Base-by-base conservation (phyloP, 2,113 vertebrate genomes). In the Pangasianodon gigas region DNA sequence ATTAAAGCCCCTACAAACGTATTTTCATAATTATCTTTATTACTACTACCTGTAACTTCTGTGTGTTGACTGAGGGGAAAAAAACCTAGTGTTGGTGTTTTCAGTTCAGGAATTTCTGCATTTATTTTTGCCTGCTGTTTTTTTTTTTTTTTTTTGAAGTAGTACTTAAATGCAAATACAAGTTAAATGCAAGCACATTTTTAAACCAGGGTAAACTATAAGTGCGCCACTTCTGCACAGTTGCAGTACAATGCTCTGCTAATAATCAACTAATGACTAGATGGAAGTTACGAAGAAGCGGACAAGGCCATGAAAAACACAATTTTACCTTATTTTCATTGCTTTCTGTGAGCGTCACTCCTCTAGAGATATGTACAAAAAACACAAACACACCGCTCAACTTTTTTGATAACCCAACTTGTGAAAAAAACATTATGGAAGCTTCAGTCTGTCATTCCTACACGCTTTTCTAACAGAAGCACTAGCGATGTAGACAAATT, bases 211-310 rank as follows among this genome's bases (percentile, higher is more conserved):
- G n/a, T n/a, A 79, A 37, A 16, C 79, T 56, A 37, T 54, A 80
- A n/a, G 46, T 32, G 14, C 21, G 29, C n/a, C 79, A 82, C 7
- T 32, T 54, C 29, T 82, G 7, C 79, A 80, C 48, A 52, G 41
- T 1, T 77, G 41, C 74, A 46, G 26, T 16, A n/a, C 48, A 82
- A 82, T 32, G 48, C 9, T 82, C 29, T 54, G 79, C 16, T 32
- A 82, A 56, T 82, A 80, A 82, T 82, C n/a, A 82, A 37, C 79
- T 19, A 82, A 82, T 32, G 16, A 52, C 77, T 52, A 52, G 5
- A 51, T n/a, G 46, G 2, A 82, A 9, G 51, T 82, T 54, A 54
- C 16, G 10, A 54, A 32, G 29, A 82, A 9, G 79, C 14, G n/a
- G 54, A 32, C 29, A 52, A 51, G 11, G 24, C 46, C 4, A 79